Base-by-base conservation (phyloP, 2,888 invertebrate species). In the Fragum whitleyi region DNA sequence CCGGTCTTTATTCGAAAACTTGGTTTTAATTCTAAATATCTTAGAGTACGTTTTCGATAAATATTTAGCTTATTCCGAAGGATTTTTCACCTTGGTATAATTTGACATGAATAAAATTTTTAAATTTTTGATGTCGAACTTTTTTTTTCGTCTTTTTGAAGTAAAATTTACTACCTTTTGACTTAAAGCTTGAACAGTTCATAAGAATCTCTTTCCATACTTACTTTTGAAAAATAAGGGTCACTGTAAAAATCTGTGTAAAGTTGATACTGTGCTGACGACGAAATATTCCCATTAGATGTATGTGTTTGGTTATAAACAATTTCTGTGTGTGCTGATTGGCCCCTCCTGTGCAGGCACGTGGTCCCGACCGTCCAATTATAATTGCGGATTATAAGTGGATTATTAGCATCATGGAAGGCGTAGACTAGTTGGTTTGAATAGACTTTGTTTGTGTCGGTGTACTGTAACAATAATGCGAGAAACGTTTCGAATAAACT, bases 361-460 rank as follows among this genome's bases (percentile, higher is more conserved):
- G 73, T 69, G 36, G 74, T 26, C 28, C 73, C 78, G 16, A 78
- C 19, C 16, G 73, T 73, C 73, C 73, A 78, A 28, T 74, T 68
- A 59, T 57, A 73, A 47, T 69, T 69, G 14, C 78, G 39, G 1
- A 78, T 78, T 61, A 78, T 78, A 47, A 78, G 71, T 14, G 68
- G n/a, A 26, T 73, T 65, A 28, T 36, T 36, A 1, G 69, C 61
- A 23, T 78, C 78, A 21, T 74, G 73, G 39, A 55, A 62, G 19
- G 78, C 78, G 47, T 78, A 78, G 0, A 78, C 78, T 6, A 78
- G 69, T 29, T 61, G 73, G 55, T 74, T 78, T 21, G 47, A 32
- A 36, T 69, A 68, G 29, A 78, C n/a, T 9, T 69, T 39, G n/a
- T 69, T 57, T 6, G 55, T 26, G 0, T 69, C 47, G 1, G 68